phyloP scores from a whole-genome alignment of 2,888 invertebrate genomes.

The Lasioglossum morio region DNA sequence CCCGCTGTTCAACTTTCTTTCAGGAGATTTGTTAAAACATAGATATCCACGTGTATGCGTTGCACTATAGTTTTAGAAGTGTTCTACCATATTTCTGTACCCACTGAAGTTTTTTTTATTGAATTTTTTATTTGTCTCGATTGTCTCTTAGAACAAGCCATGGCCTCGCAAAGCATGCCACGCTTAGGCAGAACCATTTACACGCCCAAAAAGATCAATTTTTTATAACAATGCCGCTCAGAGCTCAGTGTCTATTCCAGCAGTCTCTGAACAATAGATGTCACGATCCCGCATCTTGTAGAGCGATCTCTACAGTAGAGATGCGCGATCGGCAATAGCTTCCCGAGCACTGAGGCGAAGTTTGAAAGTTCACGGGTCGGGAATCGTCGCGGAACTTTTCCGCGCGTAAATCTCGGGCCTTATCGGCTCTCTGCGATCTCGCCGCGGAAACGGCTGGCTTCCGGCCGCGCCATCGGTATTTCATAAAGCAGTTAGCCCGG shows the following conservation, averaged over 20 bases:
- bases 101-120: background rate
- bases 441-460: slow-evolving; percentile 59
- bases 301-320: background rate
- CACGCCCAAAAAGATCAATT: background rate
- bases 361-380: slow-evolving; percentile 16
- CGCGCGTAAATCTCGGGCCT: slow-evolving; percentile 49
- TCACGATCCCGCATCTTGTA: background rate
- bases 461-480: slow-evolving; percentile 64
- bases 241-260: background rate
- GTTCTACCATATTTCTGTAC: background rate
- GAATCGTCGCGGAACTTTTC: slow-evolving; percentile 54
- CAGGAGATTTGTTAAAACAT: background rate
- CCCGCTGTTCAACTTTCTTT: background rate
- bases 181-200: too few species aligned
- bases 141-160: background rate
- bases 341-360: background rate
- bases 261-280: background rate
- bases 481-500: slow-evolving; percentile 70
- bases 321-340: background rate
- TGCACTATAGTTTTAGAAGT: background rate
- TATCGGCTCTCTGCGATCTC: slow-evolving; percentile 52
- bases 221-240: background rate
- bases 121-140: background rate
- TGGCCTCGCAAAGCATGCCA: too few species aligned
- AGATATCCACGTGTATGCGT: background rate